A percentile compares a stretch with the other conserved stretches of the same genome.
phyloP scores from a whole-genome alignment of 1,140 invertebrate species.

The Belonocnema kinseyi region DNA sequence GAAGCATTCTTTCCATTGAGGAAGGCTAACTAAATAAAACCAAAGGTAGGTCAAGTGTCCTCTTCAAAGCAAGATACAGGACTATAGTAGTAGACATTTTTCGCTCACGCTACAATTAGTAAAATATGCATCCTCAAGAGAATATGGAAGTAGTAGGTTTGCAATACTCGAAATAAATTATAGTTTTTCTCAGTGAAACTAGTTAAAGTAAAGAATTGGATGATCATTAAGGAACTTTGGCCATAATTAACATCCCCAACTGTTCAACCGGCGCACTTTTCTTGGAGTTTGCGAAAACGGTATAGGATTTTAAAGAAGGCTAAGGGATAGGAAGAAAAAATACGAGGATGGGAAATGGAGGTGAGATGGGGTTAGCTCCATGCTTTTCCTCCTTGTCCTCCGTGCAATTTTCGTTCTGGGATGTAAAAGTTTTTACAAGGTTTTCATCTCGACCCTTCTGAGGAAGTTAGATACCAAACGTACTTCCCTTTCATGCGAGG shows the following conservation, averaged over 20 bases:
- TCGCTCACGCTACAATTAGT: conserved; percentile 1
- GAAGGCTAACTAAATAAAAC: neutral
- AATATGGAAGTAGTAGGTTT: no score
- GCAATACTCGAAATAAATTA: no score
- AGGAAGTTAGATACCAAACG: conserved; percentile 48
- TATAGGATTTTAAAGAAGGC: neutral
- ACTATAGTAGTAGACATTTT: neutral
- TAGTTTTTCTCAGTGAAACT: no score
- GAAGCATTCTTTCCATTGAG: neutral
- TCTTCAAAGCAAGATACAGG: neutral
- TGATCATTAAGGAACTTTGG: conserved; percentile 16
- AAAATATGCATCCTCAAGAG: neutral
- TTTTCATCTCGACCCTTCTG: conserved; percentile 52
- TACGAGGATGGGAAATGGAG: neutral
- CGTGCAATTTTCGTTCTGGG: conserved; percentile 49
- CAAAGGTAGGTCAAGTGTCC: conserved; percentile 2
- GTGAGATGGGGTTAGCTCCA: conserved; percentile 19
- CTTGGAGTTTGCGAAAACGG: conserved; percentile 41
- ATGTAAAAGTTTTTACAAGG: conserved; percentile 62
- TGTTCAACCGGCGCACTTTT: conserved; percentile 49
- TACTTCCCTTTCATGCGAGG: conserved; percentile 43
- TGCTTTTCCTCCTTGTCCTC: conserved; percentile 4
- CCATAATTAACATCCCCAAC: conserved; percentile 51
- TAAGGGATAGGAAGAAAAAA: neutral
- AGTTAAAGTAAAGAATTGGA: neutral